Evolutionary conservation across 2,888 invertebrate genomes (phyloP).

Genomic region (Crematogaster levior): DNA sequence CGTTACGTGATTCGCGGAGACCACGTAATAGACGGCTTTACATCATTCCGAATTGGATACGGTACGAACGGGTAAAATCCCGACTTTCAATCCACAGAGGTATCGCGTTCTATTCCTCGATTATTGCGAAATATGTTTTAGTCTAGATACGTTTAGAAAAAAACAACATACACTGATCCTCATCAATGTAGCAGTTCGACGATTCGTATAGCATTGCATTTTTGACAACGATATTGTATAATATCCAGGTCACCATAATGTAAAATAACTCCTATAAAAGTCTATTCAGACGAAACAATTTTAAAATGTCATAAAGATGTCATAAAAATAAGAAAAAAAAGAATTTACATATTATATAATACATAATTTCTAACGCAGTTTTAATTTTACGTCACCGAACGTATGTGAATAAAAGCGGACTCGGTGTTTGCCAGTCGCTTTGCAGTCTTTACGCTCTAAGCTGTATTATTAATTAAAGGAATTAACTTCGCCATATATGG

Average conservation of each 20-base stretch:
- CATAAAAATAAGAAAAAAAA: background rate
- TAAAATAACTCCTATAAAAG: background rate
- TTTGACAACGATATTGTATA: background rate
- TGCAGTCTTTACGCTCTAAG: constrained; percentile 34
- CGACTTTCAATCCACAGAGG: constrained; percentile 11
- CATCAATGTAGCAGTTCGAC: background rate
- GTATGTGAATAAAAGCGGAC: background rate
- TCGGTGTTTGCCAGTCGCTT: constrained; percentile 19
- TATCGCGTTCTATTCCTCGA: constrained; percentile 4
- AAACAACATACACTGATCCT: background rate
- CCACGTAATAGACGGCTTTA: constrained; percentile 45
- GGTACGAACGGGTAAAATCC: constrained; percentile 17
- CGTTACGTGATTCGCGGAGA: constrained; percentile 56
- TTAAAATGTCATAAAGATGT: background rate
- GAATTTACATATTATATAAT: background rate
- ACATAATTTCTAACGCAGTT: background rate
- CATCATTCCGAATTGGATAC: constrained; percentile 45
- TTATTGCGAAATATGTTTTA: constrained; percentile 1
- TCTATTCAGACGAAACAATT: background rate
- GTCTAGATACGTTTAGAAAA: background rate
- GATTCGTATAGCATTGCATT: background rate
- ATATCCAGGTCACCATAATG: background rate
- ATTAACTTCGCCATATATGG: constrained; percentile 46
- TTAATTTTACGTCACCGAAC: background rate
- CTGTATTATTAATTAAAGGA: constrained; percentile 51